Conservation (phyloP, 2,888 invertebrate genomes). For the Andrena bicolor region DNA sequence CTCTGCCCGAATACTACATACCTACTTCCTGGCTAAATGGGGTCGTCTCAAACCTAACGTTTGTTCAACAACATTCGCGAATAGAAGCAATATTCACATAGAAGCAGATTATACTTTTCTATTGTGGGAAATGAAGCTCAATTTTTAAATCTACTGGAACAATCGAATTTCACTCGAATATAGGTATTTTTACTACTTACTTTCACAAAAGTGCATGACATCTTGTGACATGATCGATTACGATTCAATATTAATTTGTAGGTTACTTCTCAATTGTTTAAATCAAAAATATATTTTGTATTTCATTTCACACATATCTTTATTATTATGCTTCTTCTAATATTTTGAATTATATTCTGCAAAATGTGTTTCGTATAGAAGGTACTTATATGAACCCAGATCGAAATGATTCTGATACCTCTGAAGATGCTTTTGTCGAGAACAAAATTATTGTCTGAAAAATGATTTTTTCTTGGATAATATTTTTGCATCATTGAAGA, state of each 20-base stretch:
- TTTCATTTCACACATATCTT: no score
- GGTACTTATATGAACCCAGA: no score
- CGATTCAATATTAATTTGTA: neutral
- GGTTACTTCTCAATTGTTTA: neutral
- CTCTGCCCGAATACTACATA: neutral
- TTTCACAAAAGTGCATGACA: neutral
- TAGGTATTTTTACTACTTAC: neutral
- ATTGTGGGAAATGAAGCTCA: neutral
- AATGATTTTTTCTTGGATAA: no score
- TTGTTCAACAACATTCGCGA: neutral
- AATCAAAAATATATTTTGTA: neutral
- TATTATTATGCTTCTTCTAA: no score
- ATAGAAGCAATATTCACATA: neutral
- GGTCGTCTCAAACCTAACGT: neutral
- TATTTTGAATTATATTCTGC: no score
- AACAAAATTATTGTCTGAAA: no score
- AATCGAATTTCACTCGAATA: neutral
- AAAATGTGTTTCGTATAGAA: no score
- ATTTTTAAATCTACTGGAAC: neutral
- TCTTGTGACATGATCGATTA: no score
- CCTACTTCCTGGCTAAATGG: constrained; percentile 2
- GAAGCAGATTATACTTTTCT: neutral
- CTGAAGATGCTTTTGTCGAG: no score
- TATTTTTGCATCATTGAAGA: no score
- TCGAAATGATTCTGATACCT: no score